Evolutionary conservation across 2,797 vertebrate genomes (phyloP).

Genomic region (Dallia pectoralis): DNA sequence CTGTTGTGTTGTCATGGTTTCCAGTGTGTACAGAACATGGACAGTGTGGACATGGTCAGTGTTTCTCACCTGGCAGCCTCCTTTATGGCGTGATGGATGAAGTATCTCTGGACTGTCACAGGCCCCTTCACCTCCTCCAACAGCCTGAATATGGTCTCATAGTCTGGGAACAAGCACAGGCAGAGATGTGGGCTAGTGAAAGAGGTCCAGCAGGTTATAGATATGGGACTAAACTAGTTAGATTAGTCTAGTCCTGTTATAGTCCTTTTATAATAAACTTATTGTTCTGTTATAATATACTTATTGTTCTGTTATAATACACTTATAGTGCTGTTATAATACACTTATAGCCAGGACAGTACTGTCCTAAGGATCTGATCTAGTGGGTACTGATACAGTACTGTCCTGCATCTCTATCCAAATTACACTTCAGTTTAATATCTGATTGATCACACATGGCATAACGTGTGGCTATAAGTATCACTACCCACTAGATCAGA

Average conservation of each 20-base stretch:
- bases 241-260: neutral
- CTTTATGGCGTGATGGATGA: slow-evolving; percentile 95
- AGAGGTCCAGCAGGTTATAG: slow-evolving; percentile 1
- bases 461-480: no score
- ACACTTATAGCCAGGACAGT: no score
- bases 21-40: neutral
- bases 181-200: slow-evolving; percentile 7
- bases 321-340: no score
- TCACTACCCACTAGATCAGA: no score
- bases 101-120: slow-evolving; percentile 85
- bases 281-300: no score
- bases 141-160: slow-evolving; percentile 85
- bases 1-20: neutral
- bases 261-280: neutral
- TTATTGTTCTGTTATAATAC: no score
- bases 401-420: no score
- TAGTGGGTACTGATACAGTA: no score
- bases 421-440: neutral
- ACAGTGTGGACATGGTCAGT: neutral
- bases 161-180: slow-evolving; percentile 74
- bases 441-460: no score
- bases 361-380: no score
- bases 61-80: slow-evolving; percentile 89
- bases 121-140: slow-evolving; percentile 93
- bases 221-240: neutral